Evolutionary conservation across 2,113 vertebrate species (phyloP), one percentile per base, ranked within the genome.

Genomic region (Chaenocephalus aceratus): DNA sequence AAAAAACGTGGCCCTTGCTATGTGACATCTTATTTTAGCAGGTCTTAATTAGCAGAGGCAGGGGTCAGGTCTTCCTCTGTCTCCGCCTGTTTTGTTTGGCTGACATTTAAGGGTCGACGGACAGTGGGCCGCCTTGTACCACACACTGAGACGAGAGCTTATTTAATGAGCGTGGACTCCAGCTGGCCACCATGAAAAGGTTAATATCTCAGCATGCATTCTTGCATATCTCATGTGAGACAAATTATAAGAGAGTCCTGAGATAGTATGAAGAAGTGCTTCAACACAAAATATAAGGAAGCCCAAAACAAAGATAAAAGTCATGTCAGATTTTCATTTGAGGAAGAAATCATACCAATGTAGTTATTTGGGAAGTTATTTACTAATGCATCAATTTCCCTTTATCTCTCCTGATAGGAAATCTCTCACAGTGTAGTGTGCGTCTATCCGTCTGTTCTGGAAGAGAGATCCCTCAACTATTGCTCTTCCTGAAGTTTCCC

Each of bases 151-250:
- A 79, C 61, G 15, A 93, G 92, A 86, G 90, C 72, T 87, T 87
- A 75, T 90, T 92, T 95, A 94, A 94, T 93, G 92, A 94, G 92
- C 69, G 78, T 61, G 77, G 85, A 89, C 77, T 91, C 91, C 91
- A 93, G 91, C 89, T 87, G 91, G 91, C 83, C 83, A 83, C 71
- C 68, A 86, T 86, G 81, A 91, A 93, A 94, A 94, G 91, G 92
- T 91, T 93, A 85, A 91, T 88, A 68, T 88, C 88, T 84, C 84
- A 89, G 89, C 89, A 80, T 89, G 90, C 36, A 41, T 41, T 36
- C 69, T 46, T 36, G 46, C 71, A 78, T 83, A 82, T 86, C 84
- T 77, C 74, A 76, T 82, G 72, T 59, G 56, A 84, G 76, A 82
- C 58, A 75, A 80, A 85, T 56, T 18, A 66, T 66, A 89, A 85